Conservation (phyloP, 2,113 vertebrate genomes). For the Pionites leucogaster region DNA sequence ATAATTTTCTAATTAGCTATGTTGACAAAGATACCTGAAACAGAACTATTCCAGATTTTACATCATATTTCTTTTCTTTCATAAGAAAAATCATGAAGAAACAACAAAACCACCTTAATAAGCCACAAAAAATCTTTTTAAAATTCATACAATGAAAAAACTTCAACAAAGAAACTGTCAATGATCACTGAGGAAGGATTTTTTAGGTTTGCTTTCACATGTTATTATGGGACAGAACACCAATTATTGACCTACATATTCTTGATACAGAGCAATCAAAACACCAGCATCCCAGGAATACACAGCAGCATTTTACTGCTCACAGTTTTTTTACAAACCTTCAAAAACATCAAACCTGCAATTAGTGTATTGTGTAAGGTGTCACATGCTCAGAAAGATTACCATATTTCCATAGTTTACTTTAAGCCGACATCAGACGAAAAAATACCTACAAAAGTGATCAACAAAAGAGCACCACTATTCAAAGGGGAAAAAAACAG, state of each 20-base stretch:
- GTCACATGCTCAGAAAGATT: not conserved
- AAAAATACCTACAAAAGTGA: not conserved
- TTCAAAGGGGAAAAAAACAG: rapidly evolving
- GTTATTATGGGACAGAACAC: not conserved
- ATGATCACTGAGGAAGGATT: not conserved
- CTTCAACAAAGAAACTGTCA: not conserved
- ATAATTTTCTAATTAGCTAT: not conserved
- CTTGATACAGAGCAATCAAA: not conserved
- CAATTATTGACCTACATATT: not conserved
- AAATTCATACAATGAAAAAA: not conserved
- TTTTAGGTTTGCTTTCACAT: not conserved
- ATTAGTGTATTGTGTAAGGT: not conserved
- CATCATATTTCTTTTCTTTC: not conserved
- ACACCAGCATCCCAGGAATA: not conserved
- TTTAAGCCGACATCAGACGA: not conserved
- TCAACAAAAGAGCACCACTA: not conserved
- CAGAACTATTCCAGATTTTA: not conserved
- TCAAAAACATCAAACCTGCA: not conserved
- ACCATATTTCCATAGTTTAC: rapidly evolving
- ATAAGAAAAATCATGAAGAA: not conserved
- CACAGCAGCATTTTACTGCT: not conserved
- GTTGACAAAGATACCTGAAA: not conserved
- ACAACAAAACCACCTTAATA: not conserved
- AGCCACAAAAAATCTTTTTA: not conserved
- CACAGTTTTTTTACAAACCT: not conserved